Percentiles rank a stretch among this genome's conserved stretches.
phyloP scores from a whole-genome alignment of 2,797 vertebrate species.

The Spatula versicolor region DNA sequence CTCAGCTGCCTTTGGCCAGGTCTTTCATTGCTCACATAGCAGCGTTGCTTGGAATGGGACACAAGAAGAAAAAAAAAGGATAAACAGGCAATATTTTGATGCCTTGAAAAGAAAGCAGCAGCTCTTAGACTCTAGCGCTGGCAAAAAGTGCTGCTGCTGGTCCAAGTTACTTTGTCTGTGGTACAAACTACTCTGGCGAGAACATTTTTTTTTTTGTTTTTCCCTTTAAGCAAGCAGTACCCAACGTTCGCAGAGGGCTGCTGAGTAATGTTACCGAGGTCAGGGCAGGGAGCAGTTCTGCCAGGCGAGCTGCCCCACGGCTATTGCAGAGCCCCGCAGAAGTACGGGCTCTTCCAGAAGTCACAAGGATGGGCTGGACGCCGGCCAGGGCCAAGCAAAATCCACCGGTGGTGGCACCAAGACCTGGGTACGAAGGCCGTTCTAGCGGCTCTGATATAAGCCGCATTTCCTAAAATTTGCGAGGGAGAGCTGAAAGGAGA shows the following conservation, averaged over 20 bases:
- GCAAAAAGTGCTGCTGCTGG: not conserved
- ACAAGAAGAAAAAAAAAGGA: not conserved
- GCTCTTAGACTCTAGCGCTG: not conserved
- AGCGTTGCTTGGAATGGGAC: not conserved
- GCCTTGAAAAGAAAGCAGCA: constrained; percentile 19
- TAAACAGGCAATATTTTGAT: not conserved
- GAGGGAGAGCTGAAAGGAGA: rapidly evolving
- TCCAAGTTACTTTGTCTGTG: constrained; percentile 7
- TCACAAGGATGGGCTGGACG: not conserved
- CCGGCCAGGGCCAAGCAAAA: not conserved
- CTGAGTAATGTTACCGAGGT: not conserved
- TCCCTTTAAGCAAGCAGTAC: not conserved
- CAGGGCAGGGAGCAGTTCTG: not conserved
- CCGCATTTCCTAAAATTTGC: not conserved
- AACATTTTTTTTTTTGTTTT: not conserved
- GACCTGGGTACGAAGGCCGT: rapidly evolving
- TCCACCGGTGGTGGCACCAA: rapidly evolving
- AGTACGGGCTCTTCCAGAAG: not conserved
- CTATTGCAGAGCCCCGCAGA: not conserved
- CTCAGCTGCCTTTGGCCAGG: constrained; percentile 21
- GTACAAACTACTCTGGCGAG: constrained; percentile 6
- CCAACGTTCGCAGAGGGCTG: constrained; percentile 2
- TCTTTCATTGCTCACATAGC: constrained; percentile 28
- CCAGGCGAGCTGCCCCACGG: not conserved
- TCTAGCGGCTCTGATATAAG: not conserved